phyloP scores from a whole-genome alignment of 2,113 vertebrate species.

The Muntiacus muntjak region DNA sequence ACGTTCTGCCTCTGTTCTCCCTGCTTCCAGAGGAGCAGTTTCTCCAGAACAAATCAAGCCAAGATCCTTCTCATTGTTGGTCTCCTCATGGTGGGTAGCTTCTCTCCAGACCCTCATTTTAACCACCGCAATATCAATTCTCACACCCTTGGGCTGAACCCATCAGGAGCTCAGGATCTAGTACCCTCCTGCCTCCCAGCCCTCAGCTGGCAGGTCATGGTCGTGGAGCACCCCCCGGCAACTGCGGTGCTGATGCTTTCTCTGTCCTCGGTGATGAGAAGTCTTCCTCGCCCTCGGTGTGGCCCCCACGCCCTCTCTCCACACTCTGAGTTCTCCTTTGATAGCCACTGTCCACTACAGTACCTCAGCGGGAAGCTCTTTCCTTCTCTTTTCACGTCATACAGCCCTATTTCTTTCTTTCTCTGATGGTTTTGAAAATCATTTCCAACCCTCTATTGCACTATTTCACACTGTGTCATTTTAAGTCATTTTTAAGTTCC shows the following conservation, averaged over 20 bases:
- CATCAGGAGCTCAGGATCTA: not conserved
- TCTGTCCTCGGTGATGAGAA: not conserved
- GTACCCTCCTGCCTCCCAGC: fast-evolving
- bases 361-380: not conserved
- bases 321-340: not conserved
- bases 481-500: not conserved
- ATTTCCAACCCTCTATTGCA: not conserved
- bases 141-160: not conserved
- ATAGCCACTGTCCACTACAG: not conserved
- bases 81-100: not conserved
- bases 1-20: not conserved
- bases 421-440: not conserved
- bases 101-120: not conserved
- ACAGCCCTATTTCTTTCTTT: not conserved
- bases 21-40: not conserved
- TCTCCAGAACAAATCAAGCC: not conserved
- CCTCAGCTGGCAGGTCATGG: not conserved
- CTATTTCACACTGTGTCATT: not conserved
- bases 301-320: not conserved
- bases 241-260: fast-evolving
- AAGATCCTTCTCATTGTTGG: not conserved
- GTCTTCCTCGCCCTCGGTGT: not conserved
- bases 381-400: not conserved
- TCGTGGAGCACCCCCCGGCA: not conserved
- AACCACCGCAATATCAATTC: not conserved